Evolutionary conservation across 2,888 invertebrate genomes (phyloP).

Genomic region (Drosophila neotestacea): DNA sequence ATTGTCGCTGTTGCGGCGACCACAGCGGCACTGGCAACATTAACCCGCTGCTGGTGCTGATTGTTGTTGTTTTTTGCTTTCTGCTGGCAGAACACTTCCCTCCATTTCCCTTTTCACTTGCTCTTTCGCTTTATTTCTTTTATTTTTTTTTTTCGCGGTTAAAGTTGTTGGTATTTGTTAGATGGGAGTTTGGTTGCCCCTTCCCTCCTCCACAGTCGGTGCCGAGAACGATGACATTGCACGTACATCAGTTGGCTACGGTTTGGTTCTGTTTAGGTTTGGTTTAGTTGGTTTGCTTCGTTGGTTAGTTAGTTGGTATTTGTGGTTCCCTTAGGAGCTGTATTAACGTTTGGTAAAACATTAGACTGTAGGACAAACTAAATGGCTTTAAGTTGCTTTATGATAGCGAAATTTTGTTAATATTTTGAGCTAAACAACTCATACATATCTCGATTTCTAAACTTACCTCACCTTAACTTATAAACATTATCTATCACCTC

Average conservation of each 20-base stretch:
- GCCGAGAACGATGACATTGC: conserved; percentile 40
- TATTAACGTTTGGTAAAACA: conserved; percentile 35
- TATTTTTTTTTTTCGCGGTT: conserved; percentile 65
- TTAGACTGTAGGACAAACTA: not conserved
- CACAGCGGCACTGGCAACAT: conserved; percentile 51
- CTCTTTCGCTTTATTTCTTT: conserved; percentile 13
- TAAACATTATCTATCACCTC: not conserved
- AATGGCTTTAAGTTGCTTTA: conserved; percentile 6
- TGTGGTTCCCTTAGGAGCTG: conserved; percentile 71
- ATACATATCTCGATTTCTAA: too few relatives aligned
- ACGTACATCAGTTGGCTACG: conserved; percentile 61
- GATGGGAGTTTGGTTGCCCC: conserved; percentile 15
- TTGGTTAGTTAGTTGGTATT: conserved; percentile 63
- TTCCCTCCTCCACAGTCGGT: conserved; percentile 35
- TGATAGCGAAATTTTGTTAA: too few relatives aligned
- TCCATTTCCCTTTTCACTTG: conserved; percentile 10
- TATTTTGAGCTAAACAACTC: too few relatives aligned
- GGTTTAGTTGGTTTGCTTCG: conserved; percentile 29
- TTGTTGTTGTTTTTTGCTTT: conserved; percentile 29
- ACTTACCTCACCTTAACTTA: not conserved
- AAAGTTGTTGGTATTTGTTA: conserved; percentile 74
- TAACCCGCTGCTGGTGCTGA: conserved; percentile 45
- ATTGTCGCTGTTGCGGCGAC: conserved; percentile 70
- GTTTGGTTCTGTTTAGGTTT: conserved; percentile 30
- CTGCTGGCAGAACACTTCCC: conserved; percentile 27